Evolutionary conservation across 2,888 invertebrate species (phyloP), one percentile per base, ranked within the genome.

Genomic region (Drosophila limbata): DNA sequence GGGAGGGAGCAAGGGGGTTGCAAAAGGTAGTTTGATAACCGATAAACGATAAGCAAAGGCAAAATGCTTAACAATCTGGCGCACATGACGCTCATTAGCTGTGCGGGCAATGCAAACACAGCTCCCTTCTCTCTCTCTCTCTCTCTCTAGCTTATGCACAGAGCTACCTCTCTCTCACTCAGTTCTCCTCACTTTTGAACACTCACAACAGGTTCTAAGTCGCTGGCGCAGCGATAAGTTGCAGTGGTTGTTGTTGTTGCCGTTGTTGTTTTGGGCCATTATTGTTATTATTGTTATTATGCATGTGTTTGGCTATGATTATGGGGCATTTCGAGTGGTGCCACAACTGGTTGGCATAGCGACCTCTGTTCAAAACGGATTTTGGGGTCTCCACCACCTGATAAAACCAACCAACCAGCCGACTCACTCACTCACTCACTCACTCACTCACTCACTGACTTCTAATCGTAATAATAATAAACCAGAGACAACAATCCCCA

Each of bases 51-150:
- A 61, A 64, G n/a, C 66, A 63, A 63, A 72, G 42, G 50, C 40
- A 66, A 61, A 74, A 35, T 60, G 40, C 40, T 50, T 45, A 31
- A 47, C 66, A 71, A 57, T 61, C 51, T 42, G 61, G 31, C 48
- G 61, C 44, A 74, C 74, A 70, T 74, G 71, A 71, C 67, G 63
- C 75, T 57, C 75, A 75, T 76, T 62, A 69, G 45, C 42, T 59
- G 15, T 19, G 39, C 25, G 21, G 35, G 4, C 45, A 53, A 40
- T 35, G 50, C 31, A 45, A 48, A 45, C 61, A 39, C 31, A 17
- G 4, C 10, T 25, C 2, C 19, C 31, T 35, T 21, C 15, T 1
- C 47, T n/a, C n/a, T 15, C 17, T 13, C 28, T 19, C 37, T 13
- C 9, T 11, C 1, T 13, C 11, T 19, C 1, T 21, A 19, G 19